These are phyloP conservation scores for Atta cephalotes DNA, from an alignment of 1,140 invertebrate genomes.

Conservation along the genomic window DNA sequence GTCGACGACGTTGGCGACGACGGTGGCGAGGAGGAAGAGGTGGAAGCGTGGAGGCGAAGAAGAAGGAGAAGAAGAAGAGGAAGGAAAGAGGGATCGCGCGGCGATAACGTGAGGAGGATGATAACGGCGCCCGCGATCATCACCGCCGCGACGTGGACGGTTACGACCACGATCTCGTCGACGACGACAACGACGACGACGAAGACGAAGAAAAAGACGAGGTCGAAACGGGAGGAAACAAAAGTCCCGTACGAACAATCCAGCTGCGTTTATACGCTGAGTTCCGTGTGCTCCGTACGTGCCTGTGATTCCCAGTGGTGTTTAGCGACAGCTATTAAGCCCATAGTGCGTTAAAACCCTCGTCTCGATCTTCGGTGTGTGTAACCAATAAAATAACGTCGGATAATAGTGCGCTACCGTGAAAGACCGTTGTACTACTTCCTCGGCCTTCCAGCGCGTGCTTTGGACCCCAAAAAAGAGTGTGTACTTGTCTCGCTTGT, in stretches of 20 bases:
- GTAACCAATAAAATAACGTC: background rate
- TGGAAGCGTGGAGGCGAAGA: slow-evolving; percentile 35
- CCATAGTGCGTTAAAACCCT: background rate
- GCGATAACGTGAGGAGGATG: slow-evolving; percentile 39
- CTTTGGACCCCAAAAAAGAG: no score
- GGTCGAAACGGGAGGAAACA: slow-evolving; percentile 27
- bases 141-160: slow-evolving; percentile 14
- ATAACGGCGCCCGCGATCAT: slow-evolving; percentile 49
- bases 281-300: slow-evolving; percentile 34
- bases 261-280: slow-evolving; percentile 30
- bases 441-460: no score
- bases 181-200: background rate
- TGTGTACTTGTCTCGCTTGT: slow-evolving; percentile 2
- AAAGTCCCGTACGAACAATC: slow-evolving; percentile 28
- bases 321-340: no score
- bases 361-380: no score
- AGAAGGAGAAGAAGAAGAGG: slow-evolving; percentile 23
- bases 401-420: background rate
- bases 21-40: slow-evolving; percentile 59
- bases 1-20: slow-evolving; percentile 50
- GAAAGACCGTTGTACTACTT: no score
- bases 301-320: slow-evolving; percentile 64
- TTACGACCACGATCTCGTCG: background rate
- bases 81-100: background rate
- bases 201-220: background rate